These are phyloP conservation scores for Siphonodentalium dalli DNA, from an alignment of 2,888 invertebrate species.

Conservation along the genomic window DNA sequence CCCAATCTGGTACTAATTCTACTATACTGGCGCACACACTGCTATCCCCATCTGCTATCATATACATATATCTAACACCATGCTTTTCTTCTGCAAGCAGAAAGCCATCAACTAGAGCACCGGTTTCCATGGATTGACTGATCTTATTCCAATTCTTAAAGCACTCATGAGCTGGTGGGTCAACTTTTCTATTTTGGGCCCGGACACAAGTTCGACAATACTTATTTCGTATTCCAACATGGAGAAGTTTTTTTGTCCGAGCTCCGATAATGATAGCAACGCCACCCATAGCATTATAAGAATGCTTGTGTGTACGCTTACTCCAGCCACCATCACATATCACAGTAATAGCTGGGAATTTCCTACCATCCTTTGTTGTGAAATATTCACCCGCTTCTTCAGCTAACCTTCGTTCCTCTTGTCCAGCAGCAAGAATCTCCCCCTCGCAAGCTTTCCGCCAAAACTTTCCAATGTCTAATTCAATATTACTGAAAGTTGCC, in stretches of 20 bases:
- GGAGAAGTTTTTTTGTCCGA: slow-evolving; percentile 15
- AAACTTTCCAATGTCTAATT: no score
- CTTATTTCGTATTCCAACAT: slow-evolving; percentile 21
- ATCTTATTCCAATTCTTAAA: slow-evolving; percentile 19
- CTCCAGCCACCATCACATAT: slow-evolving; percentile 18
- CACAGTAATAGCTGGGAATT: no score
- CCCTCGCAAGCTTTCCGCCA: no score
- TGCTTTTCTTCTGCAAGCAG: background rate
- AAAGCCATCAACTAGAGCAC: slow-evolving; percentile 3
- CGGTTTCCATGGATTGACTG: slow-evolving; percentile 12
- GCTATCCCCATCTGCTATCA: background rate
- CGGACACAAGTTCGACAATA: slow-evolving; percentile 12
- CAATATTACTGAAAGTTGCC: no score
- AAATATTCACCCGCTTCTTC: no score
- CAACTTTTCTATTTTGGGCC: background rate
- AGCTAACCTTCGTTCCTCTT: no score
- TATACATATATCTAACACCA: background rate
- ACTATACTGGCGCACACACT: background rate
- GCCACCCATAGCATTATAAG: slow-evolving; percentile 17
- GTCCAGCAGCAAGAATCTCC: no score
- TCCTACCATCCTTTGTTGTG: no score
- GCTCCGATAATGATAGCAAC: slow-evolving; percentile 19
- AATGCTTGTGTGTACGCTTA: slow-evolving; percentile 20
- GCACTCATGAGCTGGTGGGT: slow-evolving; percentile 5
- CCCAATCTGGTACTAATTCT: slow-evolving; percentile 20